phyloP scores from a whole-genome alignment of 2,113 vertebrate species.

The Anarhynchus alexandrinus region DNA sequence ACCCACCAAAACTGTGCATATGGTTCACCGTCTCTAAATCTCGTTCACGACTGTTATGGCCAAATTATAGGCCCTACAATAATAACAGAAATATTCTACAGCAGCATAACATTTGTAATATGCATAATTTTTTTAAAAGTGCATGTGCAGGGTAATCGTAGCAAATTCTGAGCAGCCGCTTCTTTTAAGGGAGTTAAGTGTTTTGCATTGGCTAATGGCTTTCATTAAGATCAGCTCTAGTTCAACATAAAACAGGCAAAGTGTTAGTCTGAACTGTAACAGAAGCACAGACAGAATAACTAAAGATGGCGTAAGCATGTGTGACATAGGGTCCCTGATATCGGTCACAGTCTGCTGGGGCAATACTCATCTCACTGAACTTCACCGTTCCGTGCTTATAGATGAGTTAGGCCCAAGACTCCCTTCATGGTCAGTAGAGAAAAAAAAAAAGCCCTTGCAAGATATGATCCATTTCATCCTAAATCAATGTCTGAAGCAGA shows the following conservation, averaged over 20 bases:
- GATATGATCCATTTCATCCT: neutral
- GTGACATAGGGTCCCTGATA: neutral
- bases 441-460: neutral
- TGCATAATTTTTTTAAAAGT: neutral
- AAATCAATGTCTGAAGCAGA: neutral
- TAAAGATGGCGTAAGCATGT: neutral
- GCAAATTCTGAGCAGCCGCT: neutral
- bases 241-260: neutral
- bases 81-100: neutral
- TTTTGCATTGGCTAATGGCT: neutral
- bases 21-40: neutral
- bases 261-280: neutral
- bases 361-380: neutral
- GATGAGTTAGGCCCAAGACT: neutral
- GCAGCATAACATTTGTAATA: neutral
- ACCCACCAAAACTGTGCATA: neutral
- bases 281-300: neutral
- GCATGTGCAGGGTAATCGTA: fast-evolving
- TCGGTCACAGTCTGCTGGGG: neutral
- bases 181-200: neutral
- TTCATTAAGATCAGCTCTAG: neutral
- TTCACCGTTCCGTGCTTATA: neutral
- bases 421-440: neutral
- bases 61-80: neutral
- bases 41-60: neutral